Evolutionary conservation across 2,888 invertebrate genomes (phyloP).

Genomic region (Nesidiocoris tenuis): DNA sequence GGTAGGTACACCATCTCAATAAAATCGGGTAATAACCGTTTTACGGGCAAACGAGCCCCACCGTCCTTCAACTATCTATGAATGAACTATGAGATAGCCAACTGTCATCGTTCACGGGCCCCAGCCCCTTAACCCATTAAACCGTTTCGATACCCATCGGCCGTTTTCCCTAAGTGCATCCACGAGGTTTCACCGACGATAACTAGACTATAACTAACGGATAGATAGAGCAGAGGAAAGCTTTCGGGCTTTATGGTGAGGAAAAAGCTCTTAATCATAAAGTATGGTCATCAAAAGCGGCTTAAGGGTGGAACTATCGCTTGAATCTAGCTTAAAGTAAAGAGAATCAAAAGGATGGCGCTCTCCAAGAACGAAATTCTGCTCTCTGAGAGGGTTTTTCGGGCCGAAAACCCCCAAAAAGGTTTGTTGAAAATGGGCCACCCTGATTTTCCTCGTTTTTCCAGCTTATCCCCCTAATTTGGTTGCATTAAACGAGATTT

Average conservation of each 20-base stretch:
- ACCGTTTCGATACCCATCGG: neutral
- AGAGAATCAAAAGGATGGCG: no score
- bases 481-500: no score
- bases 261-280: neutral
- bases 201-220: neutral
- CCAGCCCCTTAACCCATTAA: neutral
- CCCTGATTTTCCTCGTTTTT: no score
- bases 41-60: neutral
- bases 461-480: no score
- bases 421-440: no score
- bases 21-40: neutral
- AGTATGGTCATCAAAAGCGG: neutral
- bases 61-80: neutral
- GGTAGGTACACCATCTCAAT: neutral
- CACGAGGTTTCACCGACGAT: neutral
- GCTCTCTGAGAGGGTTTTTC: no score
- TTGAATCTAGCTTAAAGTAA: no score
- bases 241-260: neutral
- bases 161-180: neutral
- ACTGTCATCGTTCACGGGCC: neutral
- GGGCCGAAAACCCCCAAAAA: no score
- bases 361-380: no score
- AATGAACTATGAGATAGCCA: neutral
- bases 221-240: neutral
- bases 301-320: neutral